Evolutionary conservation across 2,113 vertebrate genomes (phyloP).

Genomic region (Polypterus senegalus): DNA sequence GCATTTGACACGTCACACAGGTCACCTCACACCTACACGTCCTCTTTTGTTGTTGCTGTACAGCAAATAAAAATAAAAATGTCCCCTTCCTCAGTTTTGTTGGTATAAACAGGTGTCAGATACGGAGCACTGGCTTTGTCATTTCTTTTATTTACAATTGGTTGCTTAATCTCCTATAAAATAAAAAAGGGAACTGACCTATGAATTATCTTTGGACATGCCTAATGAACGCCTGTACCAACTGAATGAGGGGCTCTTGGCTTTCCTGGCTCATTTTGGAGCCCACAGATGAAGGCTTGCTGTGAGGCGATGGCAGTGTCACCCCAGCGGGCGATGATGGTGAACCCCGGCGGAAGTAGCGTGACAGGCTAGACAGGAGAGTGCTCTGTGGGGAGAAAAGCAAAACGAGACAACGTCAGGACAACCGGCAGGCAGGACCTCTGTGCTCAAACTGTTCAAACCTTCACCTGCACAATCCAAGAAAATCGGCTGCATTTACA

Average conservation of each 20-base stretch:
- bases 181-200: too few relatives aligned
- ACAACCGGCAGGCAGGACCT: too few relatives aligned
- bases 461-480: neutral
- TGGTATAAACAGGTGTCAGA: too few relatives aligned
- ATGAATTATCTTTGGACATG: conserved; percentile 74
- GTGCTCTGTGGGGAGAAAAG: conserved; percentile 63
- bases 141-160: too few relatives aligned
- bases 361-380: conserved; percentile 73
- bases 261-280: conserved; percentile 70
- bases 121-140: too few relatives aligned
- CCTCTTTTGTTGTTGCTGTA: too few relatives aligned
- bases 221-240: conserved; percentile 84
- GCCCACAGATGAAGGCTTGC: conserved; percentile 51
- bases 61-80: too few relatives aligned
- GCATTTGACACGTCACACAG: too few relatives aligned
- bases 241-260: conserved; percentile 86
- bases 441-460: neutral
- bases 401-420: neutral
- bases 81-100: too few relatives aligned
- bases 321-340: conserved; percentile 71
- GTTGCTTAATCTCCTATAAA: too few relatives aligned
- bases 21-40: too few relatives aligned
- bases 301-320: conserved; percentile 67
- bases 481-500: neutral
- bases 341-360: conserved; percentile 79